Evolutionary conservation across 2,113 vertebrate species (phyloP), one percentile per base, ranked within the genome.

Genomic region (Aptenodytes patagonicus): DNA sequence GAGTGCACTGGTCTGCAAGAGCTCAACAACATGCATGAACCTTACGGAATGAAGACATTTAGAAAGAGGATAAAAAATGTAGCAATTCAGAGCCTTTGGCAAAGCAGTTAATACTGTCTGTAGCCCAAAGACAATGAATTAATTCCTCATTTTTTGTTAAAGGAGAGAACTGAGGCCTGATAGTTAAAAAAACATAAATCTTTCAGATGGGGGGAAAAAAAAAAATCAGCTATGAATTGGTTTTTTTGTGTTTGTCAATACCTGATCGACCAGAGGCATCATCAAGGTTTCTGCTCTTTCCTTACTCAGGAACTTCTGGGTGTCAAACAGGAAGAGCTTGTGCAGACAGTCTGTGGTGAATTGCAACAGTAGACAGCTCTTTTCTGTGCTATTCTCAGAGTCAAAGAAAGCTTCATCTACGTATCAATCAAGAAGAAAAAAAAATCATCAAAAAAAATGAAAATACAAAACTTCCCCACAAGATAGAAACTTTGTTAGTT

Each of bases 291-390:
- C 98, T 9, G 99, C 98, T 96, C 99, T 97, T 96, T 99, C 99
- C 88, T 97, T 99, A 97, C 99, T 99, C 69, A 99, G 90, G 96
- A 99, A 99, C n/a, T 94, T 98, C 88, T 99, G 98, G 1, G 98
- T 99, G 95, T 99, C 99, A 82, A 98, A 99, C 19, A 99, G 98
- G 98, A 99, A 99, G 93, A 99, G 98, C 96, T 99, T 99, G 64
- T 99, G 95, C 31, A 99, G 98, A 92, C 99, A 99, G 98, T 98
- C 98, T 40, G 99, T 78, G 46, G 99, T 94, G 70, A 97, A 98
- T 71, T 98, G 97, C 38, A 99, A 97, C 54, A 99, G 96, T 2
- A 99, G 95, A 65, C 98, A 97, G 89, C 96, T 98, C 97, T 99
- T 99, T 71, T 98, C 98, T 66, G 96, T 97, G 47, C 96, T 96